Conservation (phyloP, 2,888 invertebrate species). For the Brachyopa scutellaris region DNA sequence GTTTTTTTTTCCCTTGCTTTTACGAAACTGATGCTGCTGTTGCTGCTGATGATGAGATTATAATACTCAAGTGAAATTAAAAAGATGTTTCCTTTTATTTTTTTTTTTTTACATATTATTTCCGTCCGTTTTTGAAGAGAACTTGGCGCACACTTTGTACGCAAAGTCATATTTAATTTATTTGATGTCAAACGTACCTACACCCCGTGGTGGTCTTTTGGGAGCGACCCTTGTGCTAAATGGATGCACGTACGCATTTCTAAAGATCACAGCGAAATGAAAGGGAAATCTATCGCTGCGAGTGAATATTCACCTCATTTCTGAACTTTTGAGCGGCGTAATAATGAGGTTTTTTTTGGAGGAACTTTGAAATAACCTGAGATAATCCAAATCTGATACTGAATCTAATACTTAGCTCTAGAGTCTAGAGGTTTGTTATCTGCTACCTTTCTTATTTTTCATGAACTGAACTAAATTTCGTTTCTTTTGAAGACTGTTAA, state of each 20-base stretch:
- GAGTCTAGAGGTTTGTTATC: too few relatives aligned
- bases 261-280: slow-evolving; percentile 10
- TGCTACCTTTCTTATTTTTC: too few relatives aligned
- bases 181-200: too few relatives aligned
- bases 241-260: slow-evolving; percentile 4
- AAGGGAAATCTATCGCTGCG: not conserved
- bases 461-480: too few relatives aligned
- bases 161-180: not conserved
- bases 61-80: slow-evolving; percentile 59
- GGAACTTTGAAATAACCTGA: too few relatives aligned
- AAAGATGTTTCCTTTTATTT: slow-evolving; percentile 47
- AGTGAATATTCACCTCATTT: not conserved
- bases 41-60: slow-evolving; percentile 54
- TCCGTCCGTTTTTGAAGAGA: slow-evolving; percentile 24
- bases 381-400: too few relatives aligned
- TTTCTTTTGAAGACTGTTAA: too few relatives aligned
- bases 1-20: slow-evolving; percentile 8
- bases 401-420: too few relatives aligned
- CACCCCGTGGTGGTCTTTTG: slow-evolving; percentile 36
- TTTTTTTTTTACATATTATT: slow-evolving; percentile 20
- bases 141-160: not conserved
- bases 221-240: not conserved
- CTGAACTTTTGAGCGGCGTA: too few relatives aligned
- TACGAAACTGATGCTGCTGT: slow-evolving; percentile 37
- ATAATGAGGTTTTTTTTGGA: too few relatives aligned